Base-by-base conservation (phyloP, 2,797 vertebrate genomes). In the Lithobates sylvaticus region DNA sequence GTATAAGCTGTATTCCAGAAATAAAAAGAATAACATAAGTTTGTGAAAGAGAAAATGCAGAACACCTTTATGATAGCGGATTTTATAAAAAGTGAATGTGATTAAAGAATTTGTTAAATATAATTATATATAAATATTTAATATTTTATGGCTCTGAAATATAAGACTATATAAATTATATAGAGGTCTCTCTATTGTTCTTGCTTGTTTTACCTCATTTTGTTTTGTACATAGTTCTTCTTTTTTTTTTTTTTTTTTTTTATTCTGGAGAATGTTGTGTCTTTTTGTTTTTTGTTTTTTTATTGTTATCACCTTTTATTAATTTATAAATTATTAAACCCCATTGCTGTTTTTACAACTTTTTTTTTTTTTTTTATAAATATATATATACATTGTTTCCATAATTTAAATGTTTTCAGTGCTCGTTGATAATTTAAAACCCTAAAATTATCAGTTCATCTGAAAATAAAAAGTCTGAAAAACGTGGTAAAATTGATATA, bases 111-210 rank as follows among this genome's bases (percentile, higher is more conserved):
- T 6, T 36, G 34, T 7, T 34, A 34, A 34, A 34, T 34, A 81
- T 16, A 81, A 54, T 34, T 26, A 34, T 58, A 81, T 39, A 81
- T 72, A 36, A 68, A 68, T 79, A 81, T 32, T 72, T 15, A 61
- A 44, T 42, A 61, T 39, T 73, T 82, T 39, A 73, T 61, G 50
- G 50, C 54, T 54, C 18, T 36, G 23, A 42, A 73, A 67, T 21
- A n/a, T 16, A 39, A 64, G 36, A 75, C 4, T 54, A 47, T 65
- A 47, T 75, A 27, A 83, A 75, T 65, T 9, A 83, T 74, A 83
- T 64, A 83, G 26, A 83, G 73, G 23, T 23, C 71, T 23, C 15
- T 44, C 32, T 23, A n/a, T 47, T n/a, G 69, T 71, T 58, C 29
- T 21, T 13, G 4, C 29, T 7, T 13, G 9, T 75, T 47, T 84